Conservation (phyloP, 2,888 invertebrate species). For the Heteromyza rotundicornis region DNA sequence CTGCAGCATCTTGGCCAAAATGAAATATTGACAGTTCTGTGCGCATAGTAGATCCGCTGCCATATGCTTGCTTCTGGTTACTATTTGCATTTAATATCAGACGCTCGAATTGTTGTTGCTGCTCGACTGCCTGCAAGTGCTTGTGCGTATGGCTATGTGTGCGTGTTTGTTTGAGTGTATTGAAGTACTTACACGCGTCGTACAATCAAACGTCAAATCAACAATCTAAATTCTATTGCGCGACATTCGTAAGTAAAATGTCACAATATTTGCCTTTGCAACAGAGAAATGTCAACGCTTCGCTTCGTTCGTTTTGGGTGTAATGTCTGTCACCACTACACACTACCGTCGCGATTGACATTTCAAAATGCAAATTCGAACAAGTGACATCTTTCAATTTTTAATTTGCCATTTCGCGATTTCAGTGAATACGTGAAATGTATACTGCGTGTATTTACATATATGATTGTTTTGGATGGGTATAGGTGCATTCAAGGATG, state of each 20-base stretch:
- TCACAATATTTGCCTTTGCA: slow-evolving; percentile 49
- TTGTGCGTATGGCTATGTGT: slow-evolving; percentile 7
- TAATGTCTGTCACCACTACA: background rate
- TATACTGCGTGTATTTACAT: background rate
- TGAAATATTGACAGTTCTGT: too few species aligned
- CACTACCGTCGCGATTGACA: slow-evolving; percentile 14
- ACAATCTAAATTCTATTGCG: slow-evolving; percentile 23
- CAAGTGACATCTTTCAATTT: slow-evolving; percentile 37
- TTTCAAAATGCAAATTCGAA: slow-evolving; percentile 28
- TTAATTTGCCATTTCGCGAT: slow-evolving; percentile 32
- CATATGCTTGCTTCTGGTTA: too few species aligned
- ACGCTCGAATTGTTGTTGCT: too few species aligned
- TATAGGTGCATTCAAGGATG: too few species aligned
- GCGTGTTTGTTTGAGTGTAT: slow-evolving; percentile 20
- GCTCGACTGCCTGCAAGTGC: too few species aligned
- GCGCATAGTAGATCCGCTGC: too few species aligned
- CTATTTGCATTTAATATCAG: too few species aligned
- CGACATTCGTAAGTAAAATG: slow-evolving; percentile 44
- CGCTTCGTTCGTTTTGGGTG: slow-evolving; percentile 3
- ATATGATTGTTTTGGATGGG: too few species aligned
- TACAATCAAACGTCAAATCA: slow-evolving; percentile 28
- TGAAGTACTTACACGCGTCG: slow-evolving; percentile 36
- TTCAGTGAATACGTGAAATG: slow-evolving; percentile 4
- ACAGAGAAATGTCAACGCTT: slow-evolving; percentile 35
- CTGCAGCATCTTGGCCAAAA: too few species aligned